Evolutionary conservation across 2,113 vertebrate species (phyloP), one percentile per base, ranked within the genome.

Genomic region (Mormyrus iriodes): DNA sequence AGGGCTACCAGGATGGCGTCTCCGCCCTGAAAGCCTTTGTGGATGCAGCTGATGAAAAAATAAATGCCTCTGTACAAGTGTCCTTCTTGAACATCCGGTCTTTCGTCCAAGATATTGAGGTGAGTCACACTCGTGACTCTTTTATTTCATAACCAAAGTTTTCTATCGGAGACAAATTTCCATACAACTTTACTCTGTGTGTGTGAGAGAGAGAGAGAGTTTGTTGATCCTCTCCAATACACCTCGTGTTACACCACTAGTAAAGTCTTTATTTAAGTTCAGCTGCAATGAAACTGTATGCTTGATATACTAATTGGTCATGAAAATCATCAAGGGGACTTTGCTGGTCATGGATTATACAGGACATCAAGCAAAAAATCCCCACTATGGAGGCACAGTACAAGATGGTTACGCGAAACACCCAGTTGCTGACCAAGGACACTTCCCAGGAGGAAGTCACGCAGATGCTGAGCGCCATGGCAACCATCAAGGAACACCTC

Each of bases 51-150:
- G 96, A 96, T 21, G 94, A 95, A 58, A 98, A 98, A 94, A 93
- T 98, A 94, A 96, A 92, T 12, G 91, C 94, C 1, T 94, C 96
- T 24, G 91, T 99, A 58, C 97, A 99, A 93, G 93, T 99, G 46
- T 98, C 98, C 39, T 97, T 98, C 91, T 92, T 97, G 51, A 99
- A 99, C 89, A 95, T 99, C 90, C 96, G 97, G 92, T 95, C 94
- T 19, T 96, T 99, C 92, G 94, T 95, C 86, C 98, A 99, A 92
- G 98, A 98, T 88, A 94, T 99, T 88, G 98, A 99, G 96, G 98
- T 98, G 94, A 86, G 17, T 51, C 17, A 79, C 27, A 49, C 42
- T 13, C 15, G 21, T 6, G 35, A 79, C 1, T 79, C 73, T 42
- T 24, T 46, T 39, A 46, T 83, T 46, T 83, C 39, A 19, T 24